phyloP scores from a whole-genome alignment of 2,797 vertebrate species.

The Poecilia velifera region DNA sequence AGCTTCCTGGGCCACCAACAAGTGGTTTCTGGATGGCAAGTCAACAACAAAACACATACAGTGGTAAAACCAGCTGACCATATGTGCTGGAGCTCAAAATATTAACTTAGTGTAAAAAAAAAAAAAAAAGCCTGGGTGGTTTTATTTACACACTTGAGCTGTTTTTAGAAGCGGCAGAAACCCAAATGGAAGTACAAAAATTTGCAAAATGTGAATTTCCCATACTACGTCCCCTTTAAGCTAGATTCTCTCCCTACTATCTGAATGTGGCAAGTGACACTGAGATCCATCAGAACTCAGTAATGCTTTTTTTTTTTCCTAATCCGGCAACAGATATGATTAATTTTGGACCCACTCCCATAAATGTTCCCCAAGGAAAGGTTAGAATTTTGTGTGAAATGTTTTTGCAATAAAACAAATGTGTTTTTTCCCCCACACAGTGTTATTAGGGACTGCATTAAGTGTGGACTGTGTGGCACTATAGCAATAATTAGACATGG shows the following conservation, averaged over 20 bases:
- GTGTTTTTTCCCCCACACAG: neutral
- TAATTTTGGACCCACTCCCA: neutral
- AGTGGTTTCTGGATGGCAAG: too few species aligned
- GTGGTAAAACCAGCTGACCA: too few species aligned
- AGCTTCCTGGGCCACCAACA: too few species aligned
- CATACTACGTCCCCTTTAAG: neutral
- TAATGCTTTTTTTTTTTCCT: neutral
- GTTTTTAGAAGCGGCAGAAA: too few species aligned
- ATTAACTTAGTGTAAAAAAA: too few species aligned
- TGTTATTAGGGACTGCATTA: neutral
- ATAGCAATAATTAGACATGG: neutral
- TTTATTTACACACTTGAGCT: too few species aligned
- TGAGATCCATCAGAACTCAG: neutral
- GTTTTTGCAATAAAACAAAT: neutral
- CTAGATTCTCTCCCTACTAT: neutral
- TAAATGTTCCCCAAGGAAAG: neutral
- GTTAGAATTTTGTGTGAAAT: neutral
- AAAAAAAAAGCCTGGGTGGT: too few species aligned
- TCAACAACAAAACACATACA: too few species aligned
- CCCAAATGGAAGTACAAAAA: too few species aligned
- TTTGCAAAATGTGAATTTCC: too few species aligned
- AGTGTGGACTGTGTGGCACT: neutral
- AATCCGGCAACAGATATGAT: too few species aligned
- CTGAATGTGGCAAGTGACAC: neutral
- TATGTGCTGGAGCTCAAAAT: too few species aligned